Conservation (phyloP, 2,888 invertebrate genomes). For the Embidobia sp. region DNA sequence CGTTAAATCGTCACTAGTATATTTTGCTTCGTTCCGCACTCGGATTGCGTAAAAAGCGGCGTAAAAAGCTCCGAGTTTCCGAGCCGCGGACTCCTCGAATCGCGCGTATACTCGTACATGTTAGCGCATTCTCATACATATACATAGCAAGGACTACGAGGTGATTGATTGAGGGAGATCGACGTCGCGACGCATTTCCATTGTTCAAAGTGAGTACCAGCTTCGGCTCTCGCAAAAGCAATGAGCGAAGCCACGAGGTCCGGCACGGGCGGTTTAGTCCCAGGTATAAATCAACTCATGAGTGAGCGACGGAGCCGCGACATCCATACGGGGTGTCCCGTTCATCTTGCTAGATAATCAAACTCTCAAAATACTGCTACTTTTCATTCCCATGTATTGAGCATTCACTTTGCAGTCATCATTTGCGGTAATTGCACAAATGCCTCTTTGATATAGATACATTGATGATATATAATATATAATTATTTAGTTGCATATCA, state of each 20-base stretch:
- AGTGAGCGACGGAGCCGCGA: constrained; percentile 59
- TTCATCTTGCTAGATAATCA: constrained; percentile 35
- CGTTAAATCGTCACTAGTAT: constrained; percentile 64
- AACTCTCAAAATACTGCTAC: constrained; percentile 4
- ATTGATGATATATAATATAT: too few species aligned
- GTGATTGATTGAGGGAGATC: constrained; percentile 80
- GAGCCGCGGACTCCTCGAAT: constrained; percentile 39
- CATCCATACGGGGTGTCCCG: constrained; percentile 45
- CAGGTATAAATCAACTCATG: constrained; percentile 77
- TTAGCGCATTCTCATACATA: constrained; percentile 45
- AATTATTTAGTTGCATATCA: too few species aligned
- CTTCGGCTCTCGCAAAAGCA: constrained; percentile 69
- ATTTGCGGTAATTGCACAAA: not conserved
- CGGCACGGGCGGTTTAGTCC: constrained; percentile 72
- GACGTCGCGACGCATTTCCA: constrained; percentile 80
- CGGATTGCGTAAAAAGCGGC: constrained; percentile 55
- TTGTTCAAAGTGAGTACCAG: constrained; percentile 77
- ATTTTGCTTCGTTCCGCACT: constrained; percentile 63
- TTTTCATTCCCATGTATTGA: constrained; percentile 10
- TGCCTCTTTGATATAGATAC: too few species aligned
- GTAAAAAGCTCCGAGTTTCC: constrained; percentile 64
- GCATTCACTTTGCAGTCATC: constrained; percentile 1
- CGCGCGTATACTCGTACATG: constrained; percentile 42
- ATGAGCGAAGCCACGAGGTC: constrained; percentile 72
- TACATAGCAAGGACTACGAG: constrained; percentile 61